These are phyloP conservation scores for Strigamia crassipes DNA, from an alignment of 2,888 invertebrate species.

Conservation along the genomic window DNA sequence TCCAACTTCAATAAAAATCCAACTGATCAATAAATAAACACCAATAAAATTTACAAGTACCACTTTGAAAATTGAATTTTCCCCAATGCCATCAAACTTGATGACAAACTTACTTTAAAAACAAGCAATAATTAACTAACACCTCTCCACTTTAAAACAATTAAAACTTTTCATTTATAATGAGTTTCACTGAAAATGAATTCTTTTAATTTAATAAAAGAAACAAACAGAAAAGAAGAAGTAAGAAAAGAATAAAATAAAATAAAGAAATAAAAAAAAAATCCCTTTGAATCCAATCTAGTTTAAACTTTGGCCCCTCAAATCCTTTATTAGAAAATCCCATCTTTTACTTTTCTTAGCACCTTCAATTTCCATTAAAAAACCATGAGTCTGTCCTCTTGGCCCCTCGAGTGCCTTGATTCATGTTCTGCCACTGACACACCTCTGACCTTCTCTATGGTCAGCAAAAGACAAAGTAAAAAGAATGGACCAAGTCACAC, in stretches of 20 bases:
- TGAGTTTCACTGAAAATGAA: not conserved
- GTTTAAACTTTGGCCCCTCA: not conserved
- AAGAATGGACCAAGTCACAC: conserved; percentile 21
- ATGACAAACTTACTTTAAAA: not conserved
- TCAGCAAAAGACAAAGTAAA: conserved; percentile 21
- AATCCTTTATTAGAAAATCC: conserved; percentile 1
- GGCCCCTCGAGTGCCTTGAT: conserved; percentile 16
- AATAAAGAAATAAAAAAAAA: not conserved
- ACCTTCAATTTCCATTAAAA: conserved; percentile 21
- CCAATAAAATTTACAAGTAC: conserved; percentile 16
- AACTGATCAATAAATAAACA: conserved; percentile 21
- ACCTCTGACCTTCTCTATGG: conserved; percentile 16
- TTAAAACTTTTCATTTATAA: not conserved
- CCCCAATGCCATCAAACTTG: not conserved
- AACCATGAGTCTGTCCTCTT: conserved; percentile 21
- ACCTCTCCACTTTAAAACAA: not conserved
- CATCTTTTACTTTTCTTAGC: not conserved
- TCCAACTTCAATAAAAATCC: conserved; percentile 16
- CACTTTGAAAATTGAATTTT: conserved; percentile 21
- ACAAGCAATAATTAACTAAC: conserved; percentile 5
- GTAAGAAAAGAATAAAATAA: not conserved
- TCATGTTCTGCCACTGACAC: conserved; percentile 21
- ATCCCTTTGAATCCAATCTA: not conserved
- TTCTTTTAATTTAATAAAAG: no score
- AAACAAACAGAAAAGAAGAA: not conserved